A percentile compares a stretch with the other conserved stretches of the same genome.
Evolutionary conservation across 2,888 invertebrate species (phyloP).

Genomic region (Beris morrisii): DNA sequence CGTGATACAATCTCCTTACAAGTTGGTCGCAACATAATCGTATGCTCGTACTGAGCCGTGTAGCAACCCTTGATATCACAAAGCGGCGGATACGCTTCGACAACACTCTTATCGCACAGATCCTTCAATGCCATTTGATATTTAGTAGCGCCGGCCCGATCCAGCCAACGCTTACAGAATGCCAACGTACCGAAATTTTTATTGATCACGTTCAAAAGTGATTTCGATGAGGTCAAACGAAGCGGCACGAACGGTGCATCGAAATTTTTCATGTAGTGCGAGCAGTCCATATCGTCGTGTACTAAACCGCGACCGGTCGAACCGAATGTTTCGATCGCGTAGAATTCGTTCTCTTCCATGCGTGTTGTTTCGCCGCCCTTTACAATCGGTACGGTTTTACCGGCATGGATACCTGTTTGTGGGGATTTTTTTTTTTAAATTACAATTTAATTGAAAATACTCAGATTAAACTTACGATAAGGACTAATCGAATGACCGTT

Average conservation of each 20-base stretch:
- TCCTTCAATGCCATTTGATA: slow-evolving; percentile 99
- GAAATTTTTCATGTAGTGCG: slow-evolving; percentile 99
- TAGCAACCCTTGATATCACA: slow-evolving; percentile 97
- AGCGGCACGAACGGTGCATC: slow-evolving; percentile 91
- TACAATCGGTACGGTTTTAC: slow-evolving; percentile 99
- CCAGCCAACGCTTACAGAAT: slow-evolving; percentile 98
- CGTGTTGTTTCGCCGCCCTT: slow-evolving; percentile 96
- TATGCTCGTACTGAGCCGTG: slow-evolving; percentile 99
- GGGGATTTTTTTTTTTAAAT: slow-evolving; percentile 9
- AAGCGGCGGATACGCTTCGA: slow-evolving; percentile 98
- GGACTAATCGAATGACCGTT: slow-evolving; percentile 99
- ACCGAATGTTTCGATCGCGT: slow-evolving; percentile 99
- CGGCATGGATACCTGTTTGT: slow-evolving; percentile 78
- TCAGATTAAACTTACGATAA: slow-evolving; percentile 71
- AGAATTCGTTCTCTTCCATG: slow-evolving; percentile 99
- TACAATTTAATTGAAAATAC: slow-evolving; percentile 5
- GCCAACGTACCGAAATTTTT: slow-evolving; percentile 97
- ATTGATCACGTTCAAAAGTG: slow-evolving; percentile 87
- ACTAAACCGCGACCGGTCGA: slow-evolving; percentile 94
- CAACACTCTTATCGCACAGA: slow-evolving; percentile 94
- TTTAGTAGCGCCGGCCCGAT: slow-evolving; percentile 93
- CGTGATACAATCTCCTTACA: slow-evolving; percentile 98
- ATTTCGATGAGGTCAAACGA: slow-evolving; percentile 90
- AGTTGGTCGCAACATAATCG: slow-evolving; percentile 93
- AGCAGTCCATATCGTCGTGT: slow-evolving; percentile 99